phyloP scores from a whole-genome alignment of 2,797 vertebrate species.

The Protonibea diacanthus region DNA sequence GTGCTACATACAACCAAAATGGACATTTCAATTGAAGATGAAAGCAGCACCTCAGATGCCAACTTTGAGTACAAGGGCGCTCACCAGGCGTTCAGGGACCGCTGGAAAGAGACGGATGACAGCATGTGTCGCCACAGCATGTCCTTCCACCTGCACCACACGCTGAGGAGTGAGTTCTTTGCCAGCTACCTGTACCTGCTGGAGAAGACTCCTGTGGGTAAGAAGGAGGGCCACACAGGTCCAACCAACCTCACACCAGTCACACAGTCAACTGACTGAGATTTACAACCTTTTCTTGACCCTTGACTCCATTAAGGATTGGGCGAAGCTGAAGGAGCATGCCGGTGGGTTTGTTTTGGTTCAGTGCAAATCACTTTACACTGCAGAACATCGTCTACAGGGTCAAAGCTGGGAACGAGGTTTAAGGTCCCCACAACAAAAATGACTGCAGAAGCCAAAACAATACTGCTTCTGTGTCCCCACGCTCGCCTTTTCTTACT shows the following conservation, averaged over 20 bases:
- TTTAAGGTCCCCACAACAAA: too few species aligned
- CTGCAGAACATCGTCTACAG: neutral
- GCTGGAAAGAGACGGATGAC: constrained; percentile 91
- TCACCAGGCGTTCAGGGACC: constrained; percentile 90
- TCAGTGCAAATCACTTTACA: neutral
- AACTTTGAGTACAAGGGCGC: constrained; percentile 87
- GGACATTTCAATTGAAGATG: constrained; percentile 44
- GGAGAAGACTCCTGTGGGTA: constrained; percentile 94
- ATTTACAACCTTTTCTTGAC: constrained; percentile 18
- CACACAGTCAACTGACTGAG: neutral
- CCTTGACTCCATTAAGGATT: neutral
- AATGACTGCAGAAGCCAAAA: too few species aligned
- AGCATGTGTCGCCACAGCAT: constrained; percentile 94
- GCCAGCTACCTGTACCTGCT: constrained; percentile 95
- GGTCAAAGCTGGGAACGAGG: too few species aligned
- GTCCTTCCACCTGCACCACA: constrained; percentile 93
- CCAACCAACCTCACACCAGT: neutral
- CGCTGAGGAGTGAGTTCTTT: constrained; percentile 93
- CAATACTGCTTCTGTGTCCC: too few species aligned
- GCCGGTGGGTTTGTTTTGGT: neutral
- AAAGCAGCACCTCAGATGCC: neutral
- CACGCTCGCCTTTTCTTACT: neutral
- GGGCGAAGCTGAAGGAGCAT: neutral
- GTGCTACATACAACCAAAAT: constrained; percentile 23
- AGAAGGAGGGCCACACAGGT: constrained; percentile 78